A percentile compares a stretch with the other conserved stretches of the same genome.
Conservation (phyloP, 2,797 vertebrate genomes). For the Sebastes taczanowskii region DNA sequence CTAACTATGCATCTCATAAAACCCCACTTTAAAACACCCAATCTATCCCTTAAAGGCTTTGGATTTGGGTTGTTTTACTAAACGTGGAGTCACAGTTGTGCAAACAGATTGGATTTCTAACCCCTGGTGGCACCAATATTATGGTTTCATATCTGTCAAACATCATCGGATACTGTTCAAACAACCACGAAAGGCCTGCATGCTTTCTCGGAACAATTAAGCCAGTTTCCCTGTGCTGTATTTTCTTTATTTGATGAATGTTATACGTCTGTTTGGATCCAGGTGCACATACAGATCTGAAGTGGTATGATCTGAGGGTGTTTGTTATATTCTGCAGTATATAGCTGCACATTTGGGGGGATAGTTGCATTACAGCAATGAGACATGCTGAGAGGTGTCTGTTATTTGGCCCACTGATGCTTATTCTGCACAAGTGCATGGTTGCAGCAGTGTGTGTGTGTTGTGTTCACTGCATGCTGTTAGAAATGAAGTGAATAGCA, state of each 20-base stretch:
- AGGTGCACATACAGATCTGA: neutral
- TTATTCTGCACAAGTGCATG: neutral
- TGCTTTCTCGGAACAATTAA: neutral
- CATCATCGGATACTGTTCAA: neutral
- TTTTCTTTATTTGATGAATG: neutral
- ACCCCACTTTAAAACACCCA: neutral
- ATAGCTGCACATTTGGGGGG: neutral
- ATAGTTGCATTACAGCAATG: neutral
- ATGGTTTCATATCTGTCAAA: neutral
- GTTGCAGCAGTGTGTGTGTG: neutral
- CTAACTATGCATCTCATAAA: neutral
- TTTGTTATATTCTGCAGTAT: neutral
- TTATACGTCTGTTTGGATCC: neutral
- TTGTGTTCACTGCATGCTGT: neutral
- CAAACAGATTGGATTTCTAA: neutral
- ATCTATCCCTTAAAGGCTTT: neutral
- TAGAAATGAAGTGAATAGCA: neutral
- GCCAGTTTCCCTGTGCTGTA: neutral
- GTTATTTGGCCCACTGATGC: neutral
- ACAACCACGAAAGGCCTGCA: neutral
- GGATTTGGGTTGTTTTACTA: neutral
- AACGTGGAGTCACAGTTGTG: too few species aligned
- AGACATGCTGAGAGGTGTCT: neutral
- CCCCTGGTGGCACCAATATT: neutral
- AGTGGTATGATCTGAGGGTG: neutral